Percentiles rank a stretch among this genome's conserved stretches.
phyloP scores from a whole-genome alignment of 2,888 invertebrate species.

The Ormia ochracea region DNA sequence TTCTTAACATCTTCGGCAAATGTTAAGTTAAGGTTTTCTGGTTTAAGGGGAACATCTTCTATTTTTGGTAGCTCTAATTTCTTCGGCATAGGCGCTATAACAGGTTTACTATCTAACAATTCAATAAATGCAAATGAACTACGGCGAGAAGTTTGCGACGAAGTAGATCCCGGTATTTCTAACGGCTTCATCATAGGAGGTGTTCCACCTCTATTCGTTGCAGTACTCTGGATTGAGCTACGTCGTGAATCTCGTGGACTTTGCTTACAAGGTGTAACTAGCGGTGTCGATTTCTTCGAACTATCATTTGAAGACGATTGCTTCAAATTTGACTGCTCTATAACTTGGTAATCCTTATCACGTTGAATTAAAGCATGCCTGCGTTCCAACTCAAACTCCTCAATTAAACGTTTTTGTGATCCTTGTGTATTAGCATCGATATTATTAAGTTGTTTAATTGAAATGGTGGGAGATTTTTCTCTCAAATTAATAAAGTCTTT shows the following conservation, averaged over 20 bases:
- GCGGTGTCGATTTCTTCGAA: conserved; percentile 67
- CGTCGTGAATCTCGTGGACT: conserved; percentile 57
- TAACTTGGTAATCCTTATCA: conserved; percentile 71
- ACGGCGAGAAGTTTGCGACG: conserved; percentile 68
- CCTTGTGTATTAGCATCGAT: conserved; percentile 64
- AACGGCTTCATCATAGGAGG: conserved; percentile 71
- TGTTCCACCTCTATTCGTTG: conserved; percentile 65
- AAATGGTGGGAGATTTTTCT: conserved; percentile 65
- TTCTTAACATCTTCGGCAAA: conserved; percentile 69
- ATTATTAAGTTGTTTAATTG: conserved; percentile 69
- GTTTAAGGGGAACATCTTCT: conserved; percentile 65
- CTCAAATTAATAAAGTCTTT: conserved; percentile 8
- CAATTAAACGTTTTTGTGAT: conserved; percentile 68
- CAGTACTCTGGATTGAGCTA: conserved; percentile 66
- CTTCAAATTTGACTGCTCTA: conserved; percentile 61
- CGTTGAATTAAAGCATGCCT: conserved; percentile 72
- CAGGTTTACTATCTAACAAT: conserved; percentile 69
- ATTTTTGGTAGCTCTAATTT: conserved; percentile 69
- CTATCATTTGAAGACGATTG: conserved; percentile 64
- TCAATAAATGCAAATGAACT: conserved; percentile 74
- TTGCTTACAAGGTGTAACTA: conserved; percentile 44
- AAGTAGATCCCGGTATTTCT: conserved; percentile 63
- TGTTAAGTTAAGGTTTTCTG: conserved; percentile 33
- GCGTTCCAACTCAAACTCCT: conserved; percentile 73
- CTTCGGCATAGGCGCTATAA: conserved; percentile 71